These are phyloP conservation scores for Amazona finschi DNA, from an alignment of 2,797 vertebrate genomes.

Conservation along the genomic window DNA sequence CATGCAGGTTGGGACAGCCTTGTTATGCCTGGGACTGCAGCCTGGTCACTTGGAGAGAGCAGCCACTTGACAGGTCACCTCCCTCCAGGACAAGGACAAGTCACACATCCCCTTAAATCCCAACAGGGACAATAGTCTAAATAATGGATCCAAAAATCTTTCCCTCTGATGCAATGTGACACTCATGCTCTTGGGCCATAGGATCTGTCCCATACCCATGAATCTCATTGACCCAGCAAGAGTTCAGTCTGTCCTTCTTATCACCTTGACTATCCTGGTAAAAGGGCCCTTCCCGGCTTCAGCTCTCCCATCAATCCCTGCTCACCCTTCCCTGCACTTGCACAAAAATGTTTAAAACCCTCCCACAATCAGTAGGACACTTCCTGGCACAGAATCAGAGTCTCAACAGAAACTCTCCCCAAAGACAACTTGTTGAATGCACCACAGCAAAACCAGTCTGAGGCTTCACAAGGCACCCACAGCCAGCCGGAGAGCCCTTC, in stretches of 20 bases:
- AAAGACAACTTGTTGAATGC: neutral
- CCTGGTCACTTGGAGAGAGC: neutral
- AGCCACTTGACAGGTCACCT: neutral
- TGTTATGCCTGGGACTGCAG: rapidly evolving
- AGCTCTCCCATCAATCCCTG: neutral
- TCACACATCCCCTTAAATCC: neutral
- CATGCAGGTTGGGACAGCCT: neutral
- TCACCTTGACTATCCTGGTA: neutral
- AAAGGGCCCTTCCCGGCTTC: neutral
- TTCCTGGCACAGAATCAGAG: neutral
- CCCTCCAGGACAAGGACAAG: neutral
- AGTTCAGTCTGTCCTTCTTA: neutral
- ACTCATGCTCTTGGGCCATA: too few species aligned
- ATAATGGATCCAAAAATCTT: neutral
- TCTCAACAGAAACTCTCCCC: neutral
- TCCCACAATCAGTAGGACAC: neutral
- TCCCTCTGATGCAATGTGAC: neutral
- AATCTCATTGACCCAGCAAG: neutral
- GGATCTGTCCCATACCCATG: neutral
- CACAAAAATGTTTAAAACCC: neutral
- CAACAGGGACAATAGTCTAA: neutral
- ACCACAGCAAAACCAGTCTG: neutral
- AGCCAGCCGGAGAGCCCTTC: neutral
- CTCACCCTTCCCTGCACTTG: neutral
- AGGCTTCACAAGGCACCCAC: neutral